Evolutionary conservation across 2,797 vertebrate species (phyloP).

Genomic region (Pipistrellus pygmaeus): DNA sequence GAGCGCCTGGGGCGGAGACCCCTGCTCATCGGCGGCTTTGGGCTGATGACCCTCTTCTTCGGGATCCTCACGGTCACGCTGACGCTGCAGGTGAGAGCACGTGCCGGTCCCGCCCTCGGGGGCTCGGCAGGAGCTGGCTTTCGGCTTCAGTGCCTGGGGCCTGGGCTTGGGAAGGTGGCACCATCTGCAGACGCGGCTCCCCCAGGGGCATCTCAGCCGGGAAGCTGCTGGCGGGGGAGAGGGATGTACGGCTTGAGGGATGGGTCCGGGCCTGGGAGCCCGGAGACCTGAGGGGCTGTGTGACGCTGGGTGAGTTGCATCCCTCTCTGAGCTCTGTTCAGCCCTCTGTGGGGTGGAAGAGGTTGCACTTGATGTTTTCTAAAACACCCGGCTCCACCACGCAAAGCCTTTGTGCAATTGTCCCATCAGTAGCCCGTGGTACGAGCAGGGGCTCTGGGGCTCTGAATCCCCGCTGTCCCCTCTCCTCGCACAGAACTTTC

Average conservation of each 20-base stretch:
- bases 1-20: conserved; percentile 93
- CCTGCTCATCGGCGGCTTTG: conserved; percentile 95
- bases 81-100: conserved; percentile 91
- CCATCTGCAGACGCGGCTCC: not conserved
- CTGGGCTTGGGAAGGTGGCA: accelerated
- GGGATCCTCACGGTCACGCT: conserved; percentile 93
- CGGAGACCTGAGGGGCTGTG: not conserved
- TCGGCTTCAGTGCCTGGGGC: accelerated
- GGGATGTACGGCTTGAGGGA: not conserved
- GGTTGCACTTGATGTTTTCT: accelerated
- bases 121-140: too few species aligned
- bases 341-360: not conserved
- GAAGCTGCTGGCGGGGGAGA: not conserved
- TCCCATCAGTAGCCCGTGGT: accelerated
- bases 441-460: not conserved
- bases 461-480: not conserved
- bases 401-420: not conserved
- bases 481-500: accelerated
- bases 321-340: not conserved
- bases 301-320: accelerated
- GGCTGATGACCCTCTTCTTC: conserved; percentile 94
- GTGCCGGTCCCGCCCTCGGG: accelerated
- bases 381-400: accelerated
- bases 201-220: not conserved
- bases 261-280: not conserved